A percentile compares a stretch with the other conserved stretches of the same genome.
Evolutionary conservation across 2,888 invertebrate species (phyloP).

Genomic region (Tholera decimalis): DNA sequence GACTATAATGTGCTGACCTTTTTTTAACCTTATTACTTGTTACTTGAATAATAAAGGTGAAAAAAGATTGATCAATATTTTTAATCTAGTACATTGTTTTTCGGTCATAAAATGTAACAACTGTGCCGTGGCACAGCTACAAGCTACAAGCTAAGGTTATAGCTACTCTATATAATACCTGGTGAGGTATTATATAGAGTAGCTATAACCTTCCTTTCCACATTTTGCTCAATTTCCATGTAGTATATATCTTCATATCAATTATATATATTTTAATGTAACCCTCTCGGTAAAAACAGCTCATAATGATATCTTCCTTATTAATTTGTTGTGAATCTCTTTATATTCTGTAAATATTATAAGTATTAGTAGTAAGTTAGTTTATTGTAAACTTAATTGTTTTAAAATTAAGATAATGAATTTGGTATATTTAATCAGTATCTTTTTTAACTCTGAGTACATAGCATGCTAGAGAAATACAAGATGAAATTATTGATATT

Average conservation of each 20-base stretch:
- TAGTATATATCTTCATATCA: not conserved
- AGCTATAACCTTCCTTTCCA: slow-evolving; percentile 10
- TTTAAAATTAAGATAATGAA: not conserved
- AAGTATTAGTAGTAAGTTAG: not conserved
- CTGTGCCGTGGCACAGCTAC: too few relatives aligned
- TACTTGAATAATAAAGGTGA: too few relatives aligned
- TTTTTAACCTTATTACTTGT: too few relatives aligned
- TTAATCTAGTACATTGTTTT: too few relatives aligned
- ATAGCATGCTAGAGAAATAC: slow-evolving; percentile 4
- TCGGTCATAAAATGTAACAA: too few relatives aligned
- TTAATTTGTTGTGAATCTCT: slow-evolving; percentile 53
- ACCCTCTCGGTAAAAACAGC: slow-evolving; percentile 18
- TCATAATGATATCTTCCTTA: slow-evolving; percentile 41
- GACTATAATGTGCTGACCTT: too few relatives aligned
- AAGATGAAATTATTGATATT: not conserved
- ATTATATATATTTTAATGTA: slow-evolving; percentile 1
- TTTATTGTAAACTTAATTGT: slow-evolving; percentile 17
- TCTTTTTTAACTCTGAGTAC: not conserved
- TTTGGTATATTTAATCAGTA: not conserved
- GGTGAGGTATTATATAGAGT: slow-evolving; percentile 1
- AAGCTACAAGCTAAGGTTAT: too few relatives aligned
- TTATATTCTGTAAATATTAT: slow-evolving; percentile 47
- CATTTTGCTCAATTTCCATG: slow-evolving; percentile 20
- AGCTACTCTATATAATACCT: too few relatives aligned
- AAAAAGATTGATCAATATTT: too few relatives aligned